Base-by-base conservation (phyloP, 2,888 invertebrate genomes). In the Pseudeuparius sepicola region DNA sequence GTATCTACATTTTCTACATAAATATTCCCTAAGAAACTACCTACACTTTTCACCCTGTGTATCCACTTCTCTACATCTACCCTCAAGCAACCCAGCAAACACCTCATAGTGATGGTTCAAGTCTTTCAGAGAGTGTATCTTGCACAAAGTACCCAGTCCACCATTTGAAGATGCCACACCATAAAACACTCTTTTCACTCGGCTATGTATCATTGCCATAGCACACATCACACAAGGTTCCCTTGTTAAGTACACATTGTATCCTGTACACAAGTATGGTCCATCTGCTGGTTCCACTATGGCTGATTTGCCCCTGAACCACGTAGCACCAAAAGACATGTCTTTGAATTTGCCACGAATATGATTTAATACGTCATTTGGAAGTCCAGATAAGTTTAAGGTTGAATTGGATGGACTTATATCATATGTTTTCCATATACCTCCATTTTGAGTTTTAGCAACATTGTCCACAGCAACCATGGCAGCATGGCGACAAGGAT, bases 161-260 rank as follows among this genome's bases (percentile, higher is more conserved):
- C 94, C 94, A 36, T 68, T 66, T 0, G 47, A 37, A 1, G 60
- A 57, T 37, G 69, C 68, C 1, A 64, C 53, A 4, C 74, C 69
- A 55, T 80, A 94, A 59, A 93, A 94, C 2, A 94, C 76, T 37
- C 86, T 68, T 33, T 75, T 75, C 0, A 75, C 78, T 41, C 96
- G 67, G n/a, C 90, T 87, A 60, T 97, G 96, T 0, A 93, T 71
- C 34, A 97, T 64, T 0, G 85, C 94, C 96, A 97, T 97, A 0
- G 89, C 70, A 63, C 97, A 97, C 82, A 96, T 88, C 1, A 86
- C 57, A 62, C 97, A 97, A 0, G 96, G 94, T 57, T 97, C 96
- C 40, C 71, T 70, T 0, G 81, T 71, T 24, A 86, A 57, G 55
- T 88, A 94, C 2, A 86, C 63, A 63, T 87, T 80, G 59, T 86